Percentiles rank a stretch among this genome's conserved stretches.
Evolutionary conservation across 2,113 vertebrate species (phyloP).

Genomic region (Corythornis vintsioides): DNA sequence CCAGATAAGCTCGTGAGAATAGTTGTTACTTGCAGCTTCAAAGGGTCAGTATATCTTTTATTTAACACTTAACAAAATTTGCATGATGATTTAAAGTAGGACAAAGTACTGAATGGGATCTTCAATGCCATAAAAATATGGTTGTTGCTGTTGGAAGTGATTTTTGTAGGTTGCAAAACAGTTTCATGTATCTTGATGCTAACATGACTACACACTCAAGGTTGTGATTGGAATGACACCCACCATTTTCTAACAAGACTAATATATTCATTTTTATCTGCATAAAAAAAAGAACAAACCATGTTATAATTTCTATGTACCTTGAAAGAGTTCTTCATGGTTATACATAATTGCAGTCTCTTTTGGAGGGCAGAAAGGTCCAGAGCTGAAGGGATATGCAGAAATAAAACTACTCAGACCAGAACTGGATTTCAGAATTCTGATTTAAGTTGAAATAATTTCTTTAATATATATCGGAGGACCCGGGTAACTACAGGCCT

Average conservation of each 20-base stretch:
- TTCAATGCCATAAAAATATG: not conserved
- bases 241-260: not conserved
- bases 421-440: not conserved
- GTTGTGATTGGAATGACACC: not conserved
- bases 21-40: not conserved
- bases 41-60: not conserved
- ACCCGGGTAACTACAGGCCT: no score
- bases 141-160: not conserved
- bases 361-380: not conserved
- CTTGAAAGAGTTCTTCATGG: not conserved
- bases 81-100: not conserved
- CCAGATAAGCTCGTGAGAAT: not conserved
- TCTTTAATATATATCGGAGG: not conserved
- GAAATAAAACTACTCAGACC: not conserved
- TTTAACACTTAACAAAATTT: not conserved
- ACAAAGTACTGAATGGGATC: not conserved
- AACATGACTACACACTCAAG: not conserved
- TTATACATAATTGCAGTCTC: not conserved
- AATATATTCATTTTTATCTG: not conserved
- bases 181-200: not conserved
- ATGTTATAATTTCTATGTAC: not conserved
- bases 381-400: not conserved
- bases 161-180: not conserved
- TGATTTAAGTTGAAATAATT: not conserved
- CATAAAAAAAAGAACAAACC: not conserved